These are phyloP conservation scores for Etia nguti DNA, from an alignment of 2,113 vertebrate species.

Conservation along the genomic window DNA sequence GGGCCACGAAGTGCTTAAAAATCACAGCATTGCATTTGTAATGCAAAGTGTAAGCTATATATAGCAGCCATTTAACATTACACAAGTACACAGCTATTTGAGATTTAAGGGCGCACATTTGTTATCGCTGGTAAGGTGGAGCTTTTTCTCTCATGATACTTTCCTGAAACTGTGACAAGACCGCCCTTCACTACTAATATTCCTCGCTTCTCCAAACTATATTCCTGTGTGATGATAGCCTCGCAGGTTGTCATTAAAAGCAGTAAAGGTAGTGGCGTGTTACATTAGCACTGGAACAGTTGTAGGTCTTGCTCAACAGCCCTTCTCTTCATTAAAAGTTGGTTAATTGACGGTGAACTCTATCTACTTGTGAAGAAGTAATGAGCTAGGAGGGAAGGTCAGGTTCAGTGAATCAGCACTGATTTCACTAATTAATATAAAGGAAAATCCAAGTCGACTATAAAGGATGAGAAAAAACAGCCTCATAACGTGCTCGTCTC, in stretches of 20 bases:
- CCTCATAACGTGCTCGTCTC: background rate
- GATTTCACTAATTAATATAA: conserved; percentile 54
- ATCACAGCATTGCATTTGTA: conserved; percentile 9
- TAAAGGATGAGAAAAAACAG: background rate
- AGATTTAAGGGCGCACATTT: background rate
- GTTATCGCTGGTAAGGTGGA: background rate
- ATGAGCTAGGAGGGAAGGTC: conserved; percentile 66
- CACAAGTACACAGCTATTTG: background rate
- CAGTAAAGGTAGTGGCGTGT: conserved; percentile 62
- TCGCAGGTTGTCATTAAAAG: conserved; percentile 46
- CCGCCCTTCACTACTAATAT: background rate
- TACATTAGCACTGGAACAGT: conserved; percentile 52
- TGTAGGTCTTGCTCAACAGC: conserved; percentile 72
- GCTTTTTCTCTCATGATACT: background rate
- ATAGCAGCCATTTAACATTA: background rate
- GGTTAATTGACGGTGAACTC: conserved; percentile 64
- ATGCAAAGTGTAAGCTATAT: background rate
- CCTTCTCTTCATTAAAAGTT: conserved; percentile 70
- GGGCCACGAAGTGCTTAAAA: conserved; percentile 3
- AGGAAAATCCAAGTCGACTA: background rate
- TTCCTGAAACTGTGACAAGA: background rate
- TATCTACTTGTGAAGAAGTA: conserved; percentile 60
- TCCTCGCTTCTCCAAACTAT: conserved; percentile 18
- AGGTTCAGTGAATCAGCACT: conserved; percentile 47
- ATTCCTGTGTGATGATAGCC: conserved; percentile 16